Evolutionary conservation across 2,888 invertebrate species (phyloP), one percentile per base, ranked within the genome.

Genomic region (Spisula subtruncata): DNA sequence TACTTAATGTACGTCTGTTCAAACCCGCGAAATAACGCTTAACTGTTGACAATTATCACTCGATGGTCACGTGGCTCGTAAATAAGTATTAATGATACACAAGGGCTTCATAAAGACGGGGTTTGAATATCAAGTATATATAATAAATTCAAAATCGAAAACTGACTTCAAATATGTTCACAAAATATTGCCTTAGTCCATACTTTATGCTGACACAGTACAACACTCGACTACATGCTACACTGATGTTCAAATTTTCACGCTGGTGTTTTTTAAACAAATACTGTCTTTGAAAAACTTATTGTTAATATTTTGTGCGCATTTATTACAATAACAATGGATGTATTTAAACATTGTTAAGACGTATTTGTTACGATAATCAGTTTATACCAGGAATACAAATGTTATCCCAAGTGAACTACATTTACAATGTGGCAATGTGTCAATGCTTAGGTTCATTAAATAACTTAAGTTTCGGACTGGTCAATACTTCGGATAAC

Each of bases 21-120:
- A 29, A 14, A 79, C n/a, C 79, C 35, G n/a, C 35, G 18, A 20
- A 6, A 29, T 35, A 79, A 41, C 16, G 79, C 32, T 79, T 20
- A 35, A 46, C 16, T 79, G 60, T 25, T 66, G 60, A 66, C 60
- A 66, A 66, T 75, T 75, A 75, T 75, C 75, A 75, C 35, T 18
- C 32, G 18, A 14, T 18, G 14, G 35, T 32, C 2, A 35, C 32
- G 35, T 12, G 75, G 14, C 18, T 32, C 2, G 25, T 75, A 75
- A 75, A 75, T 75, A 75, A 75, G 32, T 25, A 16, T 75, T 75
- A 35, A 75, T 75, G 75, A 75, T 32, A 32, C 75, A 25, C 18
- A 35, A 75, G 35, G 18, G 18, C 18, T 8, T 75, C 29, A 16
- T 35, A 75, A 75, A 75, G 32, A 5, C 35, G 18, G 14, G n/a